phyloP scores from a whole-genome alignment of 2,888 invertebrate genomes.

The Tiliacea aurago region DNA sequence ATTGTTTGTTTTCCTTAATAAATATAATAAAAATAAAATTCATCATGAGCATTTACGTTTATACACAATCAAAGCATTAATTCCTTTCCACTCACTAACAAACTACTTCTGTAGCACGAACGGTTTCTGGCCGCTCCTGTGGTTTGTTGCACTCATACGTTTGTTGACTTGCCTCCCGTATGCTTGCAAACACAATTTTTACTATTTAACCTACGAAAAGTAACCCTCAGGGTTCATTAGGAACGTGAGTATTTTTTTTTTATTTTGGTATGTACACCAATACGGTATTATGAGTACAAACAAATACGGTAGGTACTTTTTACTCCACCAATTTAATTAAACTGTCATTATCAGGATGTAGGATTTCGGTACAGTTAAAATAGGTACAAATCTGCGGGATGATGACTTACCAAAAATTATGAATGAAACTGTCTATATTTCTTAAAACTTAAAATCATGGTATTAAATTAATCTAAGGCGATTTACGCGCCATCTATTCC shows the following conservation, averaged over 20 bases:
- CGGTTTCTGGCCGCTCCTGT: neutral
- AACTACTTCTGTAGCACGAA: slow-evolving; percentile 4
- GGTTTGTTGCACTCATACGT: slow-evolving; percentile 12
- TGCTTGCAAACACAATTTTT: slow-evolving; percentile 2
- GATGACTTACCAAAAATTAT: neutral
- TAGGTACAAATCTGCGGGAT: neutral
- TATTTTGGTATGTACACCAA: neutral
- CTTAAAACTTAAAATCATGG: no score
- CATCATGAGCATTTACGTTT: neutral
- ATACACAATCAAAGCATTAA: neutral
- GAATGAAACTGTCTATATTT: no score
- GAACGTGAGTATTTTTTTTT: neutral
- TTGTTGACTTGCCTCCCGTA: neutral
- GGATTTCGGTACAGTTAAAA: neutral
- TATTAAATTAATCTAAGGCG: no score
- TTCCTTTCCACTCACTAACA: neutral
- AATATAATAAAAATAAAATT: no score
- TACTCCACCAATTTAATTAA: neutral
- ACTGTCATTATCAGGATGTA: neutral
- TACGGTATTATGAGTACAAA: neutral
- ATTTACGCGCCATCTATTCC: no score
- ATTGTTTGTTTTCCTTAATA: no score
- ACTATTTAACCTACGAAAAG: neutral
- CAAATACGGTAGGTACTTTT: neutral
- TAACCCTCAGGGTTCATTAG: slow-evolving; percentile 2